Conservation (phyloP, 2,888 invertebrate genomes). For the Adelphocoris suturalis region DNA sequence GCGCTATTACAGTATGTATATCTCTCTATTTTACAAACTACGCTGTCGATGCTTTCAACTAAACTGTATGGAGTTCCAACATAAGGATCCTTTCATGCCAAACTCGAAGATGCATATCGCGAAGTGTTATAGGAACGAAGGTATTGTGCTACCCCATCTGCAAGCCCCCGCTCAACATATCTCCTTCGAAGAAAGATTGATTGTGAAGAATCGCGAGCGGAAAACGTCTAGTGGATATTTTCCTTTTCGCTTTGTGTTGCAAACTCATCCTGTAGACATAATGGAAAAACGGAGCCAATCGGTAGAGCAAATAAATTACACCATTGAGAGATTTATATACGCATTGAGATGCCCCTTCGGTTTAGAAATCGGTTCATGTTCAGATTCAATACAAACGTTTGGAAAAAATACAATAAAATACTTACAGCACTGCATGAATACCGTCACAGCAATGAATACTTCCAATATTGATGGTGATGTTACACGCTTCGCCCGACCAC, state of each 20-base stretch:
- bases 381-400: no score
- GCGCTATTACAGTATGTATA: no score
- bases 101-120: conserved; percentile 25
- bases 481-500: no score
- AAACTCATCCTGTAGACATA: background rate
- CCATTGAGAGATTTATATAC: background rate
- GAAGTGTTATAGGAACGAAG: background rate
- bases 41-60: no score
- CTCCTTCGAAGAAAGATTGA: background rate
- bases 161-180: background rate
- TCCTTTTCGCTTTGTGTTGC: background rate
- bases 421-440: no score
- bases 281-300: background rate
- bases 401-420: no score
- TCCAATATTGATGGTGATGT: no score
- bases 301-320: background rate
- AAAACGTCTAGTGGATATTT: background rate
- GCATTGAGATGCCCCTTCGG: background rate
- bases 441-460: no score
- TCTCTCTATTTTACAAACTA: no score
- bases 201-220: background rate
- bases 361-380: no score
- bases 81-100: background rate
- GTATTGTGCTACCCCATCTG: conserved; percentile 21
- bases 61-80: background rate